phyloP scores from a whole-genome alignment of 2,113 vertebrate species.

The Dissostichus mawsoni region DNA sequence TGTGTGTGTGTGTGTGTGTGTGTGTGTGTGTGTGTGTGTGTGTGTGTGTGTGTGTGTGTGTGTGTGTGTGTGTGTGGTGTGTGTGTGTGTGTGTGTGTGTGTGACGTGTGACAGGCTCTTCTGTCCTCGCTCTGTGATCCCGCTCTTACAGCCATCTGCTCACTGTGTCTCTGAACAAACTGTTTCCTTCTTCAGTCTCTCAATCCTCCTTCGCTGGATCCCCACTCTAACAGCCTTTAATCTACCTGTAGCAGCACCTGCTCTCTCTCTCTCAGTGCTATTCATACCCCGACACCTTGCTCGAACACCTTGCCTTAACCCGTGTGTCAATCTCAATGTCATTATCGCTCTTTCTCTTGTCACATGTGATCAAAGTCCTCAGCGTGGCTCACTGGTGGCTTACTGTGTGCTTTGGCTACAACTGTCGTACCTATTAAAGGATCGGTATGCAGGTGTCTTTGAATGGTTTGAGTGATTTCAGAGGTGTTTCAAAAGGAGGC shows the following conservation, averaged over 20 bases:
- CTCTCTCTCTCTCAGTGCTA: background rate
- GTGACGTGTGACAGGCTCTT: slow-evolving; percentile 53
- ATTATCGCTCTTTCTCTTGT: background rate
- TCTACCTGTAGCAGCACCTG: background rate
- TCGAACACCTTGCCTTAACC: background rate
- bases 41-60: no score
- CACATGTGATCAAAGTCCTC: slow-evolving; percentile 3
- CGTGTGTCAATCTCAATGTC: background rate
- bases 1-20: no score
- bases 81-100: no score
- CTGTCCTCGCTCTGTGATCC: slow-evolving; percentile 63
- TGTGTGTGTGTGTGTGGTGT: no score
- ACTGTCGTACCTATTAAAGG: background rate
- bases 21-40: no score
- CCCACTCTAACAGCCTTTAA: slow-evolving; percentile 6
- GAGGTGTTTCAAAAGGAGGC: no score
- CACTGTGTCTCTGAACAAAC: slow-evolving; percentile 17
- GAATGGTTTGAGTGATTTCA: no score
- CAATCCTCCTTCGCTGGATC: background rate
- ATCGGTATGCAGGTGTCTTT: background rate
- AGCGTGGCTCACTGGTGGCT: background rate
- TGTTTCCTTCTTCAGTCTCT: slow-evolving; percentile 5
- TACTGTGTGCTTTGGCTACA: background rate
- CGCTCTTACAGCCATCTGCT: slow-evolving; percentile 74
- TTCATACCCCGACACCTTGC: background rate